Evolutionary conservation across 2,113 vertebrate species (phyloP), one percentile per base, ranked within the genome.

Genomic region (Falco punctatus): DNA sequence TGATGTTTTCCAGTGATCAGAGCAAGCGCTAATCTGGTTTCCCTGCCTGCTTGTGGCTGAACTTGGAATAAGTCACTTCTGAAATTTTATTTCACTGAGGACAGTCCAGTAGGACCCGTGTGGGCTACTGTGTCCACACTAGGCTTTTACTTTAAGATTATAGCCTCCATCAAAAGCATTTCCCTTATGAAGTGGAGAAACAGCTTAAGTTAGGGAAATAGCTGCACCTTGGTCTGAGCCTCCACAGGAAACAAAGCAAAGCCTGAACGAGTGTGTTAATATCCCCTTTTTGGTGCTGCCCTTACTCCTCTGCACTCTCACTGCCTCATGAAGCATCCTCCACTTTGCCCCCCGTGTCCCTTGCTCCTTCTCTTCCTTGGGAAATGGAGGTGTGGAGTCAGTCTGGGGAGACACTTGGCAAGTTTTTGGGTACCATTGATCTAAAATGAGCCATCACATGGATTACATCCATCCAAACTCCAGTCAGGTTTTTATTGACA

Each of bases 281-380:
- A 61, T 17, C 33, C 15, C 44, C 10, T 57, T 71, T 66, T 67
- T 1, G 2, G 54, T 2, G 1, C 46, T 84, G 81, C 38, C 51
- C 84, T 81, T 55, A 55, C n/a, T 51, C 81, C 1, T 0, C 54
- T 86, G 66, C 44, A 8, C 19, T 78, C 71, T 65, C 0, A 0
- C 33, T 75, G 55, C 61, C 73, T 91, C 4, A 19, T 16, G 55
- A 17, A 61, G 51, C 48, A 61, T 58, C 11, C 27, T 73, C 44
- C 4, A 1, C 21, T 42, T 46, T 61, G 72, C 27, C 73, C 40
- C 26, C 54, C 3, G 2, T 35, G 24, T 17, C 24, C 35, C 15
- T 84, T 2, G 2, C 21, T 91, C 20, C 42, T 64, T 81, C 71
- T 64, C 61, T 33, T 54, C 11, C 42, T 59, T 32, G 21, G 57